phyloP scores from a whole-genome alignment of 2,113 vertebrate species.

The Corythornis vintsioides region DNA sequence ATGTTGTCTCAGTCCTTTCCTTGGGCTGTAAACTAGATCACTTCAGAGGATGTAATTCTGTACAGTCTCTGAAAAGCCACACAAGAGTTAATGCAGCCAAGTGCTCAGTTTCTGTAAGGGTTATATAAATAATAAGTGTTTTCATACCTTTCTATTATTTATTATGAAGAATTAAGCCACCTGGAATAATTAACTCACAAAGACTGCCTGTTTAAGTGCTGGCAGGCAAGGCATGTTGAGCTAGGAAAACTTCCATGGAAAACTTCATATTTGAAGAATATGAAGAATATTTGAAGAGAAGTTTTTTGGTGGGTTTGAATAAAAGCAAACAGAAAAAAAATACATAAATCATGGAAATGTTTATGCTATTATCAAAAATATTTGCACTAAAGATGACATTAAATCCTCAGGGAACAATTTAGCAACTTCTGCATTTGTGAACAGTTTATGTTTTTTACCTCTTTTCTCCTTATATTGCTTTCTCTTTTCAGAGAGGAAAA shows the following conservation, averaged over 20 bases:
- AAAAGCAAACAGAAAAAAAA: background rate
- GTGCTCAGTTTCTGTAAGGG: background rate
- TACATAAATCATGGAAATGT: background rate
- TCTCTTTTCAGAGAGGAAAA: background rate
- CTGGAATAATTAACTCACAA: constrained; percentile 45
- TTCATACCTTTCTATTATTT: constrained; percentile 32
- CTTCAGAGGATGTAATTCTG: background rate
- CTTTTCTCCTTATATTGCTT: background rate
- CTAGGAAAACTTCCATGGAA: constrained; percentile 30
- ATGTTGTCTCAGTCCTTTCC: background rate
- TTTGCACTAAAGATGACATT: background rate
- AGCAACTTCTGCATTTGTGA: background rate
- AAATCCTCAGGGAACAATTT: background rate
- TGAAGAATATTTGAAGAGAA: background rate
- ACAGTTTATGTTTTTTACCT: background rate
- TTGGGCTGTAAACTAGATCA: background rate
- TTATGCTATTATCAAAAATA: background rate
- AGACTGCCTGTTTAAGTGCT: constrained; percentile 21
- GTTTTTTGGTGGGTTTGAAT: background rate
- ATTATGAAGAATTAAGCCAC: constrained; percentile 29
- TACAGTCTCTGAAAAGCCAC: background rate
- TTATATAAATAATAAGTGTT: constrained; percentile 17
- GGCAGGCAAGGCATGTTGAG: background rate
- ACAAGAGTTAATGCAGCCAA: background rate
- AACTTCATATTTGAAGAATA: background rate